phyloP scores from a whole-genome alignment of 2,797 vertebrate genomes.

The Gymnopithys bicolor region DNA sequence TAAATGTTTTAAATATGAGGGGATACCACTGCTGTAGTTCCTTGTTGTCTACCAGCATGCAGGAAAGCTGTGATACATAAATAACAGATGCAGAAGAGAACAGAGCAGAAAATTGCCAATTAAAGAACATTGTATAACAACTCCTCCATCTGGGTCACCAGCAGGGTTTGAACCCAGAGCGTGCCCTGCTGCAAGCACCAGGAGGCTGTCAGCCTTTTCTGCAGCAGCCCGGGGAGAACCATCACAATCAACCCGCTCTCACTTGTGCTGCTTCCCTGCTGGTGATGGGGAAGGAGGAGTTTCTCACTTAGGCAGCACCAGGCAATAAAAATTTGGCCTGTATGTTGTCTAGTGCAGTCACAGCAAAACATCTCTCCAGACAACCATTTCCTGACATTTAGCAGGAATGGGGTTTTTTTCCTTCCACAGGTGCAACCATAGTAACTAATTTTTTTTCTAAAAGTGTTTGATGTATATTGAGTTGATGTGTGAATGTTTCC shows the following conservation, averaged over 20 bases:
- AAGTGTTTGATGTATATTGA: neutral
- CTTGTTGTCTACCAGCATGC: slow-evolving; percentile 41
- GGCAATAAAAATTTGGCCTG: neutral
- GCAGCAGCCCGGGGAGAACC: neutral
- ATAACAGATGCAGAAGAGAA: slow-evolving; percentile 67
- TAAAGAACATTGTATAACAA: slow-evolving; percentile 40
- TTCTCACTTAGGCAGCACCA: neutral
- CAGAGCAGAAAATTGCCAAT: slow-evolving; percentile 66
- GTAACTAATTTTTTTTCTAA: neutral
- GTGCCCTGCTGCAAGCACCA: neutral
- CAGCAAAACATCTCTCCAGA: neutral
- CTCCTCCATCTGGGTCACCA: slow-evolving; percentile 67
- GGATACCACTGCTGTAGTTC: slow-evolving; percentile 29
- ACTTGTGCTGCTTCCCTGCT: neutral
- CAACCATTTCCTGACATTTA: neutral
- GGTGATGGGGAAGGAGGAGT: neutral
- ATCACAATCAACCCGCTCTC: neutral
- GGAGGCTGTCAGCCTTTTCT: neutral
- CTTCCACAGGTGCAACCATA: slow-evolving; percentile 7
- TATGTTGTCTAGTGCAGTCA: neutral
- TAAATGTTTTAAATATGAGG: slow-evolving; percentile 54
- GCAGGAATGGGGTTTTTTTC: neutral
- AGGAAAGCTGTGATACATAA: slow-evolving; percentile 54
- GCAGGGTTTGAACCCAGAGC: slow-evolving; percentile 47
- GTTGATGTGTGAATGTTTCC: slow-evolving; percentile 7